Conservation (phyloP, 2,113 vertebrate species). For the Callocephalon fimbriatum region DNA sequence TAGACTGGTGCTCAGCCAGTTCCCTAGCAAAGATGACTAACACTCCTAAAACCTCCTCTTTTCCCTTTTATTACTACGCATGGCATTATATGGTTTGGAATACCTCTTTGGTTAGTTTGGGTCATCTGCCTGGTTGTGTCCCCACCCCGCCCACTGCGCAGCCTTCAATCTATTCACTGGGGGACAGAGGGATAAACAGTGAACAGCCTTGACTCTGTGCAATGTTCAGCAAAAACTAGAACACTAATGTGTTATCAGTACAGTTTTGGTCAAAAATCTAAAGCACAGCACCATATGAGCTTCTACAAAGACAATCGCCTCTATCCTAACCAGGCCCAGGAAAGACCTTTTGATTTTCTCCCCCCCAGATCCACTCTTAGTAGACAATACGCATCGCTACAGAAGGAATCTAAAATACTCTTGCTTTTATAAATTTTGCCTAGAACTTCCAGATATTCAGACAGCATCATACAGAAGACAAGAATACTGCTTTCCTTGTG, state of each 20-base stretch:
- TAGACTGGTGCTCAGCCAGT: not conserved
- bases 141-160: not conserved
- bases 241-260: not conserved
- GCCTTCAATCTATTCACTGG: accelerated
- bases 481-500: not conserved
- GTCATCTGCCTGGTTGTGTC: not conserved
- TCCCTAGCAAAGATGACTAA: not conserved
- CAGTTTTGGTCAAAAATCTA: not conserved
- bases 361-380: not conserved
- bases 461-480: not conserved
- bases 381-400: not conserved
- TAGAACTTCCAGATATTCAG: not conserved
- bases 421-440: not conserved
- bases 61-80: not conserved
- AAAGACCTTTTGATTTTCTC: not conserved
- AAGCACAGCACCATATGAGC: not conserved
- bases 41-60: not conserved
- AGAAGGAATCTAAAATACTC: not conserved
- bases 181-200: not conserved
- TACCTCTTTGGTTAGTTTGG: not conserved
- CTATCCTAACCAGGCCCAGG: not conserved
- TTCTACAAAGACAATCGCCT: not conserved
- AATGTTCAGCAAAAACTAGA: not conserved
- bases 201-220: not conserved
- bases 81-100: not conserved